Evolutionary conservation across 2,888 invertebrate species (phyloP).

Genomic region (Thymelicus sylvestris): DNA sequence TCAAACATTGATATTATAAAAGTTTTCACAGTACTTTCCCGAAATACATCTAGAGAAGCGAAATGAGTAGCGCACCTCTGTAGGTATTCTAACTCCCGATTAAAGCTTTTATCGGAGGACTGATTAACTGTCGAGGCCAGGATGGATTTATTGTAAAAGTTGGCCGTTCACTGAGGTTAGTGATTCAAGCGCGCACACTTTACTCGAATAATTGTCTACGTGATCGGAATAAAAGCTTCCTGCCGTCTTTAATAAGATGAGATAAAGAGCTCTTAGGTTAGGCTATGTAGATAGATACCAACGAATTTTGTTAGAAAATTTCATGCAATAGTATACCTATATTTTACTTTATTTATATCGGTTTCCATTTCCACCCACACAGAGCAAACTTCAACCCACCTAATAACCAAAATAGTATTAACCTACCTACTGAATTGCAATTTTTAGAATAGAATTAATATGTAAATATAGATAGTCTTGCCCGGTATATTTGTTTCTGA

Average conservation of each 20-base stretch:
- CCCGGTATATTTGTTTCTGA: too few species aligned
- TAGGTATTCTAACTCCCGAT: conserved; percentile 77
- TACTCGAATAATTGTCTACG: conserved; percentile 84
- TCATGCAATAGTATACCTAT: neutral
- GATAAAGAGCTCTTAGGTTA: conserved; percentile 59
- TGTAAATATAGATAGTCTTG: too few species aligned
- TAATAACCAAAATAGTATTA: too few species aligned
- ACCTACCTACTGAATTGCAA: too few species aligned
- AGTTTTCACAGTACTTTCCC: neutral
- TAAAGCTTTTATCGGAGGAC: conserved; percentile 83
- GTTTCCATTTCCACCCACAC: too few species aligned
- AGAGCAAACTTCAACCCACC: too few species aligned
- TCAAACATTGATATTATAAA: too few species aligned
- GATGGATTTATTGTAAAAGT: conserved; percentile 85
- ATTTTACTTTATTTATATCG: neutral
- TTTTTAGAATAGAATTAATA: too few species aligned
- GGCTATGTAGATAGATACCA: conserved; percentile 15
- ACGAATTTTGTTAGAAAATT: conserved; percentile 11
- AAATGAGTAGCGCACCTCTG: conserved; percentile 57
- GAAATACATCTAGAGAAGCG: conserved; percentile 35
- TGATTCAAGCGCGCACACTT: conserved; percentile 83
- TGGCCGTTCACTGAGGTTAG: conserved; percentile 81
- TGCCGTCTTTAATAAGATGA: conserved; percentile 78
- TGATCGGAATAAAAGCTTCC: conserved; percentile 78
- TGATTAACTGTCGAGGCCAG: conserved; percentile 83